Evolutionary conservation across 1,140 invertebrate species (phyloP).

Genomic region (Anastrepha obliqua): DNA sequence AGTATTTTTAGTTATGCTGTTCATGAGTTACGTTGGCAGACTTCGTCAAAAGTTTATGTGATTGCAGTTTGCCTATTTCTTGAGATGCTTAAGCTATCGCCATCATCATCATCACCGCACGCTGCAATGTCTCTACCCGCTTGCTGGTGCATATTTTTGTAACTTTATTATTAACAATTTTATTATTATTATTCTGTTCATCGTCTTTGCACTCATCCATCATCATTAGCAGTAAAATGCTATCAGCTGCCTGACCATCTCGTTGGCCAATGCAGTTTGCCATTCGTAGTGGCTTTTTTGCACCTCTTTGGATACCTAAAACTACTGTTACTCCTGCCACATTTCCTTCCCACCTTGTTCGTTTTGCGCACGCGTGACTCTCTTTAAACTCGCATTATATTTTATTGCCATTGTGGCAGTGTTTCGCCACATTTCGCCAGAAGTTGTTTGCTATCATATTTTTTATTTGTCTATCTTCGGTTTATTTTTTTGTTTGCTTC

Average conservation of each 20-base stretch:
- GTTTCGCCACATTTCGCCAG: background rate
- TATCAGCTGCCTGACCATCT: constrained; percentile 48
- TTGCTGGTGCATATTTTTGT: background rate
- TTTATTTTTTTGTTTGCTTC: background rate
- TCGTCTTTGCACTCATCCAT: constrained; percentile 39
- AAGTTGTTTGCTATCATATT: constrained; percentile 15
- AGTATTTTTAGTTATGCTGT: background rate
- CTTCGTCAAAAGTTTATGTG: background rate
- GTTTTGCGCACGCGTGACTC: constrained; percentile 52
- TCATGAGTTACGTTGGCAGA: background rate
- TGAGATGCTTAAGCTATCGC: background rate
- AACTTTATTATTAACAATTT: background rate
- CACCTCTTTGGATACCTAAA: constrained; percentile 14
- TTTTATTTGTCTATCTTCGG: background rate
- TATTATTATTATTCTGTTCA: background rate
- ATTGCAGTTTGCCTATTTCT: background rate
- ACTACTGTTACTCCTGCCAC: background rate
- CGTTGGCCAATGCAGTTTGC: constrained; percentile 42
- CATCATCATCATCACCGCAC: background rate
- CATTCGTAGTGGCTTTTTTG: constrained; percentile 1
- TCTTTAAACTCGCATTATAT: constrained; percentile 50
- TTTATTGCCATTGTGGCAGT: background rate
- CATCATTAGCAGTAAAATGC: constrained; percentile 51
- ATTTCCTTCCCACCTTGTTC: constrained; percentile 29
- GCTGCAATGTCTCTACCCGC: background rate